Evolutionary conservation across 2,113 vertebrate species (phyloP).

Genomic region (Onychorhynchus coronatus): DNA sequence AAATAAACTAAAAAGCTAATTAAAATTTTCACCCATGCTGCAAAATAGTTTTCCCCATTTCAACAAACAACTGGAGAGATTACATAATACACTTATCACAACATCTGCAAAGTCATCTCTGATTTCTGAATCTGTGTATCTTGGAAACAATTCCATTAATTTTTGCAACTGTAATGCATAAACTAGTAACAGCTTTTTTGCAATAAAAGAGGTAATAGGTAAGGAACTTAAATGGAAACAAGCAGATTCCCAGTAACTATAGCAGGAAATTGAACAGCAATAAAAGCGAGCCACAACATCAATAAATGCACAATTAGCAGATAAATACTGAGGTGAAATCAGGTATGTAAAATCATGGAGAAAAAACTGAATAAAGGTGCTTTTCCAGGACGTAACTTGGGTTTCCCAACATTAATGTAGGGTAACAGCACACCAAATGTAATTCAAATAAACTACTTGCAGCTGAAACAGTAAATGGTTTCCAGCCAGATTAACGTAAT

Average conservation of each 20-base stretch:
- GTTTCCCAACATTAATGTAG: not conserved
- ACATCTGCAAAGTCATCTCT: not conserved
- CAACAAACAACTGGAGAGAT: not conserved
- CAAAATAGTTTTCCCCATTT: not conserved
- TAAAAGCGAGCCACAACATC: not conserved
- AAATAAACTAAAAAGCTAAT: not conserved
- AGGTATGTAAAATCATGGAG: not conserved
- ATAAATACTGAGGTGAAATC: not conserved
- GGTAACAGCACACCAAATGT: not conserved
- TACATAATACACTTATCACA: not conserved
- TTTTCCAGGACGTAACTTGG: not conserved
- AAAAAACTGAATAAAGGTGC: not conserved
- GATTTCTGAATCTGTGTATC: not conserved
- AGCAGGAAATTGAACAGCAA: not conserved
- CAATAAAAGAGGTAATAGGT: not conserved
- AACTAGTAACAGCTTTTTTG: not conserved
- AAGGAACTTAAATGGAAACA: not conserved
- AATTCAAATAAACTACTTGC: not conserved
- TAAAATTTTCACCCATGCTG: not conserved
- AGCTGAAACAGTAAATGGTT: not conserved
- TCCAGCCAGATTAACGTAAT: not conserved
- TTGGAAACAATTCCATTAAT: not conserved
- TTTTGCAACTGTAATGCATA: not conserved
- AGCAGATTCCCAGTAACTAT: not conserved
- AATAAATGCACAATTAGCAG: not conserved